These are phyloP conservation scores for Mycalesis mineus DNA, from an alignment of 2,888 invertebrate species.

Conservation along the genomic window DNA sequence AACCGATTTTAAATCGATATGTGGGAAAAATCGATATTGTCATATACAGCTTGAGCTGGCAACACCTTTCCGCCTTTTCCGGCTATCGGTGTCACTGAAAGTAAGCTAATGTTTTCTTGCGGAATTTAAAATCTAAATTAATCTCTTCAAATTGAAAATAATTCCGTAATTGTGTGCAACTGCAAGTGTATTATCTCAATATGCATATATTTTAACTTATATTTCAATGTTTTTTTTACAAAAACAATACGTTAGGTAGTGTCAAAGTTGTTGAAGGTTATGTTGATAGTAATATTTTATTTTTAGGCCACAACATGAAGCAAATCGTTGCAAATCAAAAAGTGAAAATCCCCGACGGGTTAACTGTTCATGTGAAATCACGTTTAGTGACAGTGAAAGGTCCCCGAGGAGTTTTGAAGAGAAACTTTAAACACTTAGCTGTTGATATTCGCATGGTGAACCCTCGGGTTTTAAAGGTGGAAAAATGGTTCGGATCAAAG, in stretches of 20 bases:
- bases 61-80: conserved; percentile 50
- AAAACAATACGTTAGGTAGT: conserved; percentile 39
- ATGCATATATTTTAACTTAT: conserved; percentile 35
- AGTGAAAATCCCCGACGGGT: conserved; percentile 95
- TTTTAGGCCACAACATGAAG: conserved; percentile 88
- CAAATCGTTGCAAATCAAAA: conserved; percentile 94
- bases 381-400: conserved; percentile 96
- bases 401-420: conserved; percentile 91
- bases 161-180: conserved; percentile 29
- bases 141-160: conserved; percentile 41
- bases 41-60: conserved; percentile 32
- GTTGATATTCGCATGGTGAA: conserved; percentile 95
- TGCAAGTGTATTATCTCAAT: conserved; percentile 28
- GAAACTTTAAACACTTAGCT: conserved; percentile 97
- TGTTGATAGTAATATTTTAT: conserved; percentile 45
- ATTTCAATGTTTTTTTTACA: conserved; percentile 40
- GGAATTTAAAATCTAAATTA: conserved; percentile 53
- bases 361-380: conserved; percentile 93
- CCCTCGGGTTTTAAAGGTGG: conserved; percentile 87
- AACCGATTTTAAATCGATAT: not conserved
- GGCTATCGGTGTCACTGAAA: conserved; percentile 73
- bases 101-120: conserved; percentile 60
- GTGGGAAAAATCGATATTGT: conserved; percentile 8
- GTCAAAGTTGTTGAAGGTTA: conserved; percentile 55
- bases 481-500: conserved; percentile 99